A percentile compares a stretch with the other conserved stretches of the same genome.
Evolutionary conservation across 2,113 vertebrate genomes (phyloP).

Genomic region (Panthera leo): DNA sequence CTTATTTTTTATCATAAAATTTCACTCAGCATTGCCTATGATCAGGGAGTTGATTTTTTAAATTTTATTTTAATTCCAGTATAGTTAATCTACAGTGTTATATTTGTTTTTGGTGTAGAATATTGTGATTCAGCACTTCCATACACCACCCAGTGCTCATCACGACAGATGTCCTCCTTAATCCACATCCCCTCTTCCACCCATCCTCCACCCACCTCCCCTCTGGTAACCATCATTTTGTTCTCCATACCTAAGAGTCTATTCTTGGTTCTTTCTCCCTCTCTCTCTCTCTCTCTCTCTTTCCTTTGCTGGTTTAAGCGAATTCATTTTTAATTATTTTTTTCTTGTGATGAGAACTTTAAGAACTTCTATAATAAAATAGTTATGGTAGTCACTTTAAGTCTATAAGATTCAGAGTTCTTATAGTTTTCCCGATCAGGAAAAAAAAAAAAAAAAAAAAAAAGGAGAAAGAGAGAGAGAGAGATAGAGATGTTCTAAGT

Average conservation of each 20-base stretch:
- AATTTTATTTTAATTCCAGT: not conserved
- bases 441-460: no score
- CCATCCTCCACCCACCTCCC: no score
- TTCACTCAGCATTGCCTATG: not conserved
- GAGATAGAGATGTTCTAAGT: not conserved
- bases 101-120: not conserved
- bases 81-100: not conserved
- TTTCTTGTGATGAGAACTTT: not conserved
- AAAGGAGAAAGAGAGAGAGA: not conserved
- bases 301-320: not conserved
- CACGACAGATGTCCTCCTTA: not conserved
- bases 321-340: not conserved
- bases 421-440: not conserved
- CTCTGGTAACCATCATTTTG: not conserved
- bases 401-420: not conserved
- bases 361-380: not conserved
- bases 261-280: not conserved
- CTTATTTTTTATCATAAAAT: conserved; percentile 14
- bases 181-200: not conserved
- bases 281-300: not conserved
- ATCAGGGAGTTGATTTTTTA: not conserved
- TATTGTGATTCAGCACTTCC: not conserved
- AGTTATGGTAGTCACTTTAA: not conserved
- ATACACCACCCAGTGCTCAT: not conserved
- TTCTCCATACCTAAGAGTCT: not conserved